A percentile compares a stretch with the other conserved stretches of the same genome.
These are phyloP conservation scores for Drosophila erecta DNA, from an alignment of 1,140 invertebrate genomes.

Conservation along the genomic window DNA sequence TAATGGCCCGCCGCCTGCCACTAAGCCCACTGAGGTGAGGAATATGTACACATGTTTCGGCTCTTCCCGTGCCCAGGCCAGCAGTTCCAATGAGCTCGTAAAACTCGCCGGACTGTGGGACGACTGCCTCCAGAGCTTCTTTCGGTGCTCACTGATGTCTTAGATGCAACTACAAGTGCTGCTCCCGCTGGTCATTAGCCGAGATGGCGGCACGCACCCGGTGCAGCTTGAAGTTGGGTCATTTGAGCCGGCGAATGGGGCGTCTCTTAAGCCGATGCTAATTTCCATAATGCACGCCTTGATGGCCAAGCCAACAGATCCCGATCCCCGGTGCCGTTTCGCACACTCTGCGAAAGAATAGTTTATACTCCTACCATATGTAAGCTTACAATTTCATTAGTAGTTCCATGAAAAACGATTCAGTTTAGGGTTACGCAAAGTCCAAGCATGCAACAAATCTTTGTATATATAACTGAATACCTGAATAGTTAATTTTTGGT, in stretches of 20 bases:
- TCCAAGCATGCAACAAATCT: no score
- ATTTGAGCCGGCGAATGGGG: conserved; percentile 69
- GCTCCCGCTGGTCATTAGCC: conserved; percentile 66
- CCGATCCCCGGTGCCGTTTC: not conserved
- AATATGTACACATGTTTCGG: not conserved
- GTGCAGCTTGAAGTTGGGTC: conserved; percentile 53
- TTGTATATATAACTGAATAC: no score
- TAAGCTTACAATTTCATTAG: not conserved
- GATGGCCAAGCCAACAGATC: conserved; percentile 39
- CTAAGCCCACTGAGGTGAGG: conserved; percentile 18
- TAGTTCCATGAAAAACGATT: no score
- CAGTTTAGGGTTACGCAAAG: no score
- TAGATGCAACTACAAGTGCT: conserved; percentile 50
- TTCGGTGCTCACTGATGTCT: conserved; percentile 39
- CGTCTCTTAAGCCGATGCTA: conserved; percentile 72
- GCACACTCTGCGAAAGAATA: conserved; percentile 32
- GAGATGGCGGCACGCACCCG: conserved; percentile 51
- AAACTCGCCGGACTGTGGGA: conserved; percentile 30
- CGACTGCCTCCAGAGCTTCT: conserved; percentile 20
- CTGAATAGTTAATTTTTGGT: no score
- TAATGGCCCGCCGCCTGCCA: conserved; percentile 54
- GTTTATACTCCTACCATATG: not conserved
- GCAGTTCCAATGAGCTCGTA: conserved; percentile 60
- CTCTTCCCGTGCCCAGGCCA: conserved; percentile 4
- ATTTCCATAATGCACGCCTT: conserved; percentile 70